phyloP scores from a whole-genome alignment of 2,797 vertebrate genomes.

The Pygocentrus nattereri region DNA sequence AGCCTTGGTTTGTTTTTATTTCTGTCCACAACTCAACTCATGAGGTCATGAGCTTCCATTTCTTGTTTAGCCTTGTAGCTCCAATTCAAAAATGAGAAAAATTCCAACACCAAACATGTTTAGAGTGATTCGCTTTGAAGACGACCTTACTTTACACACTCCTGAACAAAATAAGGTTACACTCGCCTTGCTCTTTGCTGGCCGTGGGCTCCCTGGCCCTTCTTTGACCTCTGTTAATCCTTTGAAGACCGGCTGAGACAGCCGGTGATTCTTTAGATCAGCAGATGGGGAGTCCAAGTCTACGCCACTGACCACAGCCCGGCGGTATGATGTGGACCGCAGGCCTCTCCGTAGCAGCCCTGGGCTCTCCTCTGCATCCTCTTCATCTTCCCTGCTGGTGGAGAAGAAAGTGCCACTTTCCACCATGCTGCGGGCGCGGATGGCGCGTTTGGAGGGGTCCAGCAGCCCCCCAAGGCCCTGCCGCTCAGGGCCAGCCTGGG shows the following conservation, averaged over 20 bases:
- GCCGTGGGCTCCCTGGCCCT: slow-evolving; percentile 76
- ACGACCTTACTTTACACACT: not conserved
- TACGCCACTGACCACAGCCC: slow-evolving; percentile 89
- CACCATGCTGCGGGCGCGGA: slow-evolving; percentile 88
- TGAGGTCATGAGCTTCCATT: no score
- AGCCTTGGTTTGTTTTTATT: no score
- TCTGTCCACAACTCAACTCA: no score
- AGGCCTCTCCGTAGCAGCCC: slow-evolving; percentile 84
- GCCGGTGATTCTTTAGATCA: slow-evolving; percentile 77
- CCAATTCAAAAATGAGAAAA: no score
- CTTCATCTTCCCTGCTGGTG: slow-evolving; percentile 64
- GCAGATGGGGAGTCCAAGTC: slow-evolving; percentile 74
- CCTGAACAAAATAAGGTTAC: not conserved
- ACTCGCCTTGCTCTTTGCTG: slow-evolving; percentile 85
- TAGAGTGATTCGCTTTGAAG: no score
- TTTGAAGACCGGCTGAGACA: slow-evolving; percentile 81
- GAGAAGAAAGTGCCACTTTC: slow-evolving; percentile 81
- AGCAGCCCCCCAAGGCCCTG: slow-evolving; percentile 61
- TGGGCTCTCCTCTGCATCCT: slow-evolving; percentile 76
- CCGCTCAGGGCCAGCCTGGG: slow-evolving; percentile 54
- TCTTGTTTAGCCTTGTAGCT: no score
- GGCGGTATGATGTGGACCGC: slow-evolving; percentile 92
- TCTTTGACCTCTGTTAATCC: slow-evolving; percentile 80
- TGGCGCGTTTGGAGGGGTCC: slow-evolving; percentile 75
- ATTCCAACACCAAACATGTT: not conserved